Percentiles rank a stretch among this genome's conserved stretches.
These are phyloP conservation scores for Illadopsis cleaveri DNA, from an alignment of 2,113 vertebrate genomes.

Conservation along the genomic window DNA sequence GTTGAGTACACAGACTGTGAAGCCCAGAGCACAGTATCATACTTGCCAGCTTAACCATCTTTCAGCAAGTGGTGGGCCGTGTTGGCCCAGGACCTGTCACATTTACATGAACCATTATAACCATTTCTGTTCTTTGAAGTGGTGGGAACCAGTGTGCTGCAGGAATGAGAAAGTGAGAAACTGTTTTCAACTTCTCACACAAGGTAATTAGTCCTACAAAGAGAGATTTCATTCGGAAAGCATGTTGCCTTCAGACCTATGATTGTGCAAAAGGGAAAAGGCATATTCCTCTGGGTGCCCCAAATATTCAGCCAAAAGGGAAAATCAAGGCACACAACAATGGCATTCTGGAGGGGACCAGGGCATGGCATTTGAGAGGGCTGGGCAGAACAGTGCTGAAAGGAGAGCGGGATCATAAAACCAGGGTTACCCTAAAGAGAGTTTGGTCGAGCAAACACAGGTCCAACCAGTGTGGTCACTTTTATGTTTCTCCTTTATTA, in stretches of 20 bases:
- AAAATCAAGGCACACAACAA: neutral
- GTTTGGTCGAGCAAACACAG: too few species aligned
- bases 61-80: neutral
- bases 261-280: neutral
- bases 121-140: neutral
- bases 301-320: neutral
- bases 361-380: neutral
- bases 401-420: neutral
- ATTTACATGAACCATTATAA: neutral
- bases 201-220: neutral
- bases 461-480: too few species aligned
- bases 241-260: neutral
- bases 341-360: neutral
- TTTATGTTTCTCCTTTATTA: too few species aligned
- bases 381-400: neutral
- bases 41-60: neutral
- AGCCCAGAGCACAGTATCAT: accelerated
- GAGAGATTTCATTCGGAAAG: neutral
- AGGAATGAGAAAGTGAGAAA: neutral
- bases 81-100: neutral
- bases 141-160: neutral
- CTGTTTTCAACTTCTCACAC: neutral
- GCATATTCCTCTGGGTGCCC: neutral
- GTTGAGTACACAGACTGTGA: neutral
- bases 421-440: too few species aligned